phyloP scores from a whole-genome alignment of 2,888 invertebrate genomes.

The Fragum fragum region DNA sequence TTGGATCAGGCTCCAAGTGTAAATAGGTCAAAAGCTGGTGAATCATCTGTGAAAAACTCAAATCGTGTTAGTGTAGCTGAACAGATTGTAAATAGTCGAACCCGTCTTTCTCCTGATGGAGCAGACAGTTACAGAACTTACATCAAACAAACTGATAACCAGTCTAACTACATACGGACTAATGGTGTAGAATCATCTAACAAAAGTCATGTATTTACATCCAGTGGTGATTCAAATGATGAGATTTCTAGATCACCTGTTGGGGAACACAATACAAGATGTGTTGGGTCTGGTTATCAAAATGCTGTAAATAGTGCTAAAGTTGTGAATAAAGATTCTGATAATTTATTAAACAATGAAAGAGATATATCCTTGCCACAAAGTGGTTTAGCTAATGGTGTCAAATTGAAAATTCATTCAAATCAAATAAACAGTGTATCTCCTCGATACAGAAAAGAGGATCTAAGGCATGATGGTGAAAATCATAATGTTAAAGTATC shows the following conservation, averaged over 20 bases:
- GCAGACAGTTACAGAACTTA: constrained; percentile 5
- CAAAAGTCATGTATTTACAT: constrained; percentile 51
- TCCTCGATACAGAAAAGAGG: constrained; percentile 9
- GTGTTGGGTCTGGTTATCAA: constrained; percentile 1
- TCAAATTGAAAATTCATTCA: constrained; percentile 55
- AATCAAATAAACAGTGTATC: constrained; percentile 52
- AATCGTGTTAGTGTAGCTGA: constrained; percentile 47
- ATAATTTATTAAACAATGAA: constrained; percentile 54
- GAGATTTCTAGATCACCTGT: constrained; percentile 38
- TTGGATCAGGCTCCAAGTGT: constrained; percentile 31
- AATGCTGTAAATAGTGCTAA: constrained; percentile 33
- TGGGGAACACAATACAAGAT: not conserved
- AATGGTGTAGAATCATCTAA: constrained; percentile 59
- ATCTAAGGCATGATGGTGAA: not conserved
- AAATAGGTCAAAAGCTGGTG: constrained; percentile 24
- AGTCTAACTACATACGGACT: constrained; percentile 40
- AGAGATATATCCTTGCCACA: constrained; percentile 32
- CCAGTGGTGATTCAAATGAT: constrained; percentile 48
- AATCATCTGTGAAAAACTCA: constrained; percentile 15
- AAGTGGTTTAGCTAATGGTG: constrained; percentile 38
- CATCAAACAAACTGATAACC: constrained; percentile 16
- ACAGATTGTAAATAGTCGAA: constrained; percentile 53
- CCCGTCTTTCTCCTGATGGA: constrained; percentile 12
- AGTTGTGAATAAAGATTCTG: constrained; percentile 25
- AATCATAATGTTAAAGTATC: constrained; percentile 38